Evolutionary conservation across 2,113 vertebrate genomes (phyloP).

Genomic region (Arizona elegans): DNA sequence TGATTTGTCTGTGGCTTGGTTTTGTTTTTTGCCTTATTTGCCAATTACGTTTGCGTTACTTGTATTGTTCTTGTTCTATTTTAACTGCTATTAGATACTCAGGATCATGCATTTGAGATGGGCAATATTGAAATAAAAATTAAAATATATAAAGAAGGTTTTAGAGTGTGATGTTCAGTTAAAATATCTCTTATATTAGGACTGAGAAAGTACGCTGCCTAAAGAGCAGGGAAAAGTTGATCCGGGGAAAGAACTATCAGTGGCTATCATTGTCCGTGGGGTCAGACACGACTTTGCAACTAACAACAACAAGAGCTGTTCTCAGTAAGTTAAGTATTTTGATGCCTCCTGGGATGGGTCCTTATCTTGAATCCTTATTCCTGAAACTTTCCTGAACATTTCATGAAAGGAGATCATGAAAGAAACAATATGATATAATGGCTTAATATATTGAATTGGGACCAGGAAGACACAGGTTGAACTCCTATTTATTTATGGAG

Average conservation of each 20-base stretch:
- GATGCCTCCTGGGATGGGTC: background rate
- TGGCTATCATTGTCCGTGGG: background rate
- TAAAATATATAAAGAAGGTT: background rate
- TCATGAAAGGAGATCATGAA: background rate
- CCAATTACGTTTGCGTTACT: background rate
- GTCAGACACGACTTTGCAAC: too few relatives aligned
- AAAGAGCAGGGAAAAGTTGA: background rate
- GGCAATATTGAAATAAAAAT: background rate
- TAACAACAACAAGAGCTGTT: too few relatives aligned
- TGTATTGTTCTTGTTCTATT: background rate
- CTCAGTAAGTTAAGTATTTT: background rate
- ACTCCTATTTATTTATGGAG: background rate
- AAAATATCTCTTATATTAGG: background rate
- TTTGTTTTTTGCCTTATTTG: background rate
- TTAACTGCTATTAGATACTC: background rate
- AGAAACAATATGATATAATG: background rate
- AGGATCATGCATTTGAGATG: background rate
- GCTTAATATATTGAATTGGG: background rate
- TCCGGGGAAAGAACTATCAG: background rate
- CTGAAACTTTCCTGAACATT: background rate
- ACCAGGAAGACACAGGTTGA: background rate
- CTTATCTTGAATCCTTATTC: background rate
- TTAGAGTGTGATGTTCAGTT: background rate
- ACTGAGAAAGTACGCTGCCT: background rate
- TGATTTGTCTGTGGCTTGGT: background rate